Evolutionary conservation across 1,140 invertebrate genomes (phyloP).

Genomic region (Pseudobourletiella spinata): DNA sequence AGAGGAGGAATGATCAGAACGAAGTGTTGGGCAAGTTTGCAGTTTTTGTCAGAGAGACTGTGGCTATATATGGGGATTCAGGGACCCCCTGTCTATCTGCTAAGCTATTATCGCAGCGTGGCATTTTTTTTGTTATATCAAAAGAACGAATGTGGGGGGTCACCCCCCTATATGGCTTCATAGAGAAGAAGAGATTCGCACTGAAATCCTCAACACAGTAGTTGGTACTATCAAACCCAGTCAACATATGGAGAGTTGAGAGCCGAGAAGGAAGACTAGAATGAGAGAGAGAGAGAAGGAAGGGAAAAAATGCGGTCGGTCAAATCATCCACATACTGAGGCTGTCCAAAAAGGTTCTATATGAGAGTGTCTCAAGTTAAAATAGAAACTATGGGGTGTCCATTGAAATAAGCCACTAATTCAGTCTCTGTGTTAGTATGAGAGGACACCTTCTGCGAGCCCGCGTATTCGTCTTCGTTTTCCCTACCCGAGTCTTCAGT

Average conservation of each 20-base stretch:
- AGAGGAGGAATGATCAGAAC: slow-evolving; percentile 30
- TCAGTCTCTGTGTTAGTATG: background rate
- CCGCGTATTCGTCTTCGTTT: background rate
- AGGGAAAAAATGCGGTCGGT: slow-evolving; percentile 14
- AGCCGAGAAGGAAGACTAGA: slow-evolving; percentile 6
- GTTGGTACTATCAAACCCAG: slow-evolving; percentile 35
- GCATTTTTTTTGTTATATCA: slow-evolving; percentile 36
- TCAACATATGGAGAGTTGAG: slow-evolving; percentile 3
- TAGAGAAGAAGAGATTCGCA: slow-evolving; percentile 34
- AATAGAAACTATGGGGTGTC: slow-evolving; percentile 12
- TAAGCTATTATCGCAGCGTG: slow-evolving; percentile 38
- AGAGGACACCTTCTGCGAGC: background rate
- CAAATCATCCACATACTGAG: slow-evolving; percentile 2
- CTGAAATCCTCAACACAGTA: slow-evolving; percentile 36
- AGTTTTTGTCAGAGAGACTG: slow-evolving; percentile 34
- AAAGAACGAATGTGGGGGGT: slow-evolving; percentile 36
- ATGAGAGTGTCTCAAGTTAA: slow-evolving; percentile 8
- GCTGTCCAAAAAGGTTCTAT: slow-evolving; percentile 1
- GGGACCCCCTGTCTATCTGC: slow-evolving; percentile 35
- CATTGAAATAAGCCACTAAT: slow-evolving; percentile 13
- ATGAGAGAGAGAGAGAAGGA: background rate
- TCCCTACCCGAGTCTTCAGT: too few species aligned
- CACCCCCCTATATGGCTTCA: slow-evolving; percentile 30
- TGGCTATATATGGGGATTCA: slow-evolving; percentile 35
- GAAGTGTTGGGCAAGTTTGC: slow-evolving; percentile 35